Conservation (phyloP, 1,140 invertebrate genomes). For the Cryptotermes secundus region DNA sequence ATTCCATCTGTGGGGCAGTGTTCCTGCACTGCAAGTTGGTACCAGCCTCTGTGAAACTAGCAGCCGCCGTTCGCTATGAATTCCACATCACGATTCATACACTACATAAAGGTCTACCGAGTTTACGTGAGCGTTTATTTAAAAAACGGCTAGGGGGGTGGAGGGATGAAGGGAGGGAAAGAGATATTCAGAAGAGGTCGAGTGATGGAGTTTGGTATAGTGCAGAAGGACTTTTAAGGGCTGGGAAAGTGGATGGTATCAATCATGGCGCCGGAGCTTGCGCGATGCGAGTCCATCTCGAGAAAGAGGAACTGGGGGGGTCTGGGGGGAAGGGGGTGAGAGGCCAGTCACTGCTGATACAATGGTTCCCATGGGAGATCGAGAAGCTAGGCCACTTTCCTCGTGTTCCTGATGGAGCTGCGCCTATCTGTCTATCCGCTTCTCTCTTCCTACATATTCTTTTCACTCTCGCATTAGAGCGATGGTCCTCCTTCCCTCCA, state of each 20-base stretch:
- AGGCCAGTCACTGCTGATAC: neutral
- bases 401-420: neutral
- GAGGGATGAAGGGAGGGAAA: no score
- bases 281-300: neutral
- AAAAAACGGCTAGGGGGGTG: no score
- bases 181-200: neutral
- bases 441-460: no score
- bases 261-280: slow-evolving; percentile 1
- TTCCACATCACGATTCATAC: neutral
- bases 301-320: neutral
- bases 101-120: neutral
- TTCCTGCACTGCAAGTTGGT: no score
- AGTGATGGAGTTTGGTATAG: neutral
- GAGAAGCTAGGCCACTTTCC: slow-evolving; percentile 1
- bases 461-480: no score
- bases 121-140: neutral
- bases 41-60: no score
- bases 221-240: slow-evolving; percentile 6
- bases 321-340: neutral
- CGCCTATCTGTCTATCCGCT: neutral
- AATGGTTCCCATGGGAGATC: slow-evolving; percentile 13
- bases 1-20: no score
- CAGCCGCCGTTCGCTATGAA: neutral
- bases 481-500: neutral
- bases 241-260: slow-evolving; percentile 11